A percentile compares a stretch with the other conserved stretches of the same genome.
Evolutionary conservation across 2,888 invertebrate genomes (phyloP).

Genomic region (Andrena fulva): DNA sequence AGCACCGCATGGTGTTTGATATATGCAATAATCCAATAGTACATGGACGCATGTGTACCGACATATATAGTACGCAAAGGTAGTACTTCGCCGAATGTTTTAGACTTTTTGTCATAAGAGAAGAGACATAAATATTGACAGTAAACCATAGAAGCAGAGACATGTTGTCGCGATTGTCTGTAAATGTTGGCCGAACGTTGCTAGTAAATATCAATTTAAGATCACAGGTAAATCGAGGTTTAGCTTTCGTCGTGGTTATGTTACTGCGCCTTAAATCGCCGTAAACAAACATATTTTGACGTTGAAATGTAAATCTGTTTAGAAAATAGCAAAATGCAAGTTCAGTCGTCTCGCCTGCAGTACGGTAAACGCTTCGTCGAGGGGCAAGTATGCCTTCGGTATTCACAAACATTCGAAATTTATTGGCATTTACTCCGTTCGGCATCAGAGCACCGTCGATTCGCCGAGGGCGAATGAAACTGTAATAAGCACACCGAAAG

Average conservation of each 20-base stretch:
- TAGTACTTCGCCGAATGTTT: background rate
- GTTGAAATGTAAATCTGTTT: conserved; percentile 13
- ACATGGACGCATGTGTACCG: too few species aligned
- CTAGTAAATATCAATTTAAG: conserved; percentile 64
- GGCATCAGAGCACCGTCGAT: conserved; percentile 71
- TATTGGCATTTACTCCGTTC: conserved; percentile 63
- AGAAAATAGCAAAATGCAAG: conserved; percentile 63
- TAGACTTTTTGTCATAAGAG: background rate
- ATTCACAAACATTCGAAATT: conserved; percentile 35
- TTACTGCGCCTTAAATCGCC: background rate
- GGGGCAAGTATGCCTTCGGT: conserved; percentile 9
- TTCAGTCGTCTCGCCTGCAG: conserved; percentile 50
- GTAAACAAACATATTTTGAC: background rate
- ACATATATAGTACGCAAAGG: background rate
- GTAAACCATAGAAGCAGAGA: conserved; percentile 12
- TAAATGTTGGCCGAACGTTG: conserved; percentile 57
- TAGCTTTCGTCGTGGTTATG: conserved; percentile 67
- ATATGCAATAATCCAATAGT: too few species aligned
- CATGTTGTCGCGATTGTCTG: conserved; percentile 75
- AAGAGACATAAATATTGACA: background rate
- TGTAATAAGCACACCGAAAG: conserved; percentile 67
- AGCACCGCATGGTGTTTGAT: background rate
- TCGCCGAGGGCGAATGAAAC: background rate
- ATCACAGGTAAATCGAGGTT: conserved; percentile 67
- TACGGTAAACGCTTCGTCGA: conserved; percentile 18